Base-by-base conservation (phyloP, 2,113 vertebrate genomes). In the Paracanthobrama guichenoti region DNA sequence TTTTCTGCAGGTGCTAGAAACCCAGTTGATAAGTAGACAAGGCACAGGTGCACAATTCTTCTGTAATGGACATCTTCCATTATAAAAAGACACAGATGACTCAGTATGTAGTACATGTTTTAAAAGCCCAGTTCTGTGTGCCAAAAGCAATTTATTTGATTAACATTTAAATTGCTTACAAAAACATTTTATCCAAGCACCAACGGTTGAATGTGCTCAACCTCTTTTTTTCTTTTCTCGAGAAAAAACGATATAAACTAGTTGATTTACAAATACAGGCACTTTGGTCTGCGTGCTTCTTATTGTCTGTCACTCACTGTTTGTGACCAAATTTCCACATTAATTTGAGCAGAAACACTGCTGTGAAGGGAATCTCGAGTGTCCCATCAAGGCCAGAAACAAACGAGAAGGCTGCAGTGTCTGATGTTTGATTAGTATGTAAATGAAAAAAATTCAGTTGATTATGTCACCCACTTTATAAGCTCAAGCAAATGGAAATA, bases 1-100 rank as follows among this genome's bases (percentile, higher is more conserved):
- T 76, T 59, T 59, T 83, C 44, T 31, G 67, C 90, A 87, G 86
- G 90, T 87, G 87, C 79, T 67, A 64, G 50, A 82, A 71, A 82
- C 24, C 55, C 35, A 28, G 39, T n/a, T 84, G 74, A 84, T 72
- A 84, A 28, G 26, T n/a, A 84, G 83, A 84, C 71, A 84, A 74
- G 87, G 66, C 75, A 44, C 82, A 77, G 81, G 81, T 88, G 81
- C 78, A 76, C 24, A 72, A 35, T 69, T 39, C 66, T 73, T 81
- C 66, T 77, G 26, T 74, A 79, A 87, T 87, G 48, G 71, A 53
- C 24, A 28, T 67, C 20, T 83, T 78, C 64, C 50, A 60, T 81
- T 71, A 20, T 26, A 31, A 85, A 53, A 72, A 81, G 9, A 67
- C 79, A 53, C 16, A 67, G 78, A 85, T 85, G 76, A 85, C 79